Evolutionary conservation across 2,888 invertebrate genomes (phyloP).

Genomic region (Linnaemya vulpina): DNA sequence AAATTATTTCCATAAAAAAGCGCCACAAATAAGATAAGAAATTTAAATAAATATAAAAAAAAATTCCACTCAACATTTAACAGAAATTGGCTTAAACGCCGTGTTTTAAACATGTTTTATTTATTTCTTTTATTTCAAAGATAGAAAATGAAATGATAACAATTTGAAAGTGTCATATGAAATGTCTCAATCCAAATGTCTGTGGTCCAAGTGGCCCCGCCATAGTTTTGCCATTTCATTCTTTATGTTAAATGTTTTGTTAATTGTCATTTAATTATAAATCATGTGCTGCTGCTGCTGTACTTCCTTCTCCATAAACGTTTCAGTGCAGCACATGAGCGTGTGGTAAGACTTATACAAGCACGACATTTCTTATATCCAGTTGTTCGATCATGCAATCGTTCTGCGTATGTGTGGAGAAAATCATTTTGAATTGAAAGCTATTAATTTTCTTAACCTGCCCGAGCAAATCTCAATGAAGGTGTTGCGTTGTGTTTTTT

Average conservation of each 20-base stretch:
- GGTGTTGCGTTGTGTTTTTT: constrained; percentile 21
- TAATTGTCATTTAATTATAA: constrained; percentile 58
- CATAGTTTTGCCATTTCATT: constrained; percentile 11
- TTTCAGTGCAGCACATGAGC: background rate
- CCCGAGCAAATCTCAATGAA: constrained; percentile 32
- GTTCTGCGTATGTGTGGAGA: constrained; percentile 10
- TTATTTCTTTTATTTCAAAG: background rate
- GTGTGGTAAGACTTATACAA: background rate
- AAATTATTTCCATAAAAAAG: constrained; percentile 38
- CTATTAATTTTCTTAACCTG: constrained; percentile 61
- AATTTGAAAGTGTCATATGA: constrained; percentile 51
- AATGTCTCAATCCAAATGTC: constrained; percentile 43
- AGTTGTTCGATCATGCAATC: constrained; percentile 8
- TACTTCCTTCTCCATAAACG: constrained; percentile 30
- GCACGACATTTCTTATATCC: constrained; percentile 17
- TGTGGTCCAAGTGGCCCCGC: background rate
- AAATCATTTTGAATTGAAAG: constrained; percentile 40
- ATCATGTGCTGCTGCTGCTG: constrained; percentile 33
- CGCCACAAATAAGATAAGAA: constrained; percentile 34
- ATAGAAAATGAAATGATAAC: constrained; percentile 35
- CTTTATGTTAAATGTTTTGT: constrained; percentile 3
- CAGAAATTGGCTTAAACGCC: background rate
- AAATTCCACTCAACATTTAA: constrained; percentile 23
- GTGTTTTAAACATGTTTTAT: background rate
- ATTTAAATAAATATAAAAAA: constrained; percentile 10